Evolutionary conservation across 2,797 vertebrate species (phyloP), one percentile per base, ranked within the genome.

Genomic region (Rhynchonycteris naso): DNA sequence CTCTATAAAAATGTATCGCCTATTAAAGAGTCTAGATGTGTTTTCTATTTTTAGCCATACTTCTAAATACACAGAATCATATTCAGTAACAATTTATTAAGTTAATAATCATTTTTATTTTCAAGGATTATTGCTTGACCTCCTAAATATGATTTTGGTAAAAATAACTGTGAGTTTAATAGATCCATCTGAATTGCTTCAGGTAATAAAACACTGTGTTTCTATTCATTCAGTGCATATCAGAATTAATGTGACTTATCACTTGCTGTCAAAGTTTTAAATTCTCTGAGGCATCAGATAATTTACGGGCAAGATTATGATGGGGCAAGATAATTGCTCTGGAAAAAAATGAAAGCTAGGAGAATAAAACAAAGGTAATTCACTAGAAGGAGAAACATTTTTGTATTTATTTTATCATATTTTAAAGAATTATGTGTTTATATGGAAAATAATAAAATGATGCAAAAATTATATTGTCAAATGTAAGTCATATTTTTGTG

Each of bases 41-140:
- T 83, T 96, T 91, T 78, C 38, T 90, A 78, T 21, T 81, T 85
- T 22, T 15, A 69, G 50, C 3, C n/a, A 38, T 58, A 79, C 75
- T 95, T 95, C 61, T 85, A 95, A 96, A 93, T 94, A 97, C 95
- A 56, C 14, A 93, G 66, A 81, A 95, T 71, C 1, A 71, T 93
- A 93, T 92, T 90, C 52, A 63, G 38, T 91, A 96, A 58, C 63
- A 96, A 95, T 68, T 95, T 38, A 94, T 72, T 72, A 30, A 71
- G 11, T 26, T 59, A 6, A 90, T 83, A 9, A 84, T 83, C 33
- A 47, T 74, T 90, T 92, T 87, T 93, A 92, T 92, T 95, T 91
- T 30, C 16, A 85, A 84, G 76, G 86, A 61, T 69, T 93, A 93
- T 24, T 86, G 26, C 95, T 59, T 87, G 52, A 71, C 28, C 58